Evolutionary conservation across 2,797 vertebrate genomes (phyloP), one percentile per base, ranked within the genome.

Genomic region (Crocidura indochinensis): DNA sequence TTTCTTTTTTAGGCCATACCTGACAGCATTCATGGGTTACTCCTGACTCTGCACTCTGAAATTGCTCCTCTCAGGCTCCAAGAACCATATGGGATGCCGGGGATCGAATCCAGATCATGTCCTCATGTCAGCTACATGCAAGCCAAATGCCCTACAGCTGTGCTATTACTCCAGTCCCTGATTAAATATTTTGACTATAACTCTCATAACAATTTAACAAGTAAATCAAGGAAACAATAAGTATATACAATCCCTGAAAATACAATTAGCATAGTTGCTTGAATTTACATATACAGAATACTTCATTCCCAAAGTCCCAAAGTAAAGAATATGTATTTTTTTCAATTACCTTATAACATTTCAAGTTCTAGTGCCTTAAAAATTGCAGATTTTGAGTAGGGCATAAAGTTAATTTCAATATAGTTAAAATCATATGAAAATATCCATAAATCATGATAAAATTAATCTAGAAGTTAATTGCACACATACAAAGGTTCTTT

Each of bases 341-440:
- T 72, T 31, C 44, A 78, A 88, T 31, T 73, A 68, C 2, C 8
- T 6, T 51, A 15, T 71, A 31, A 71, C 10, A 8, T 71, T 38
- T 38, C 38, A 38, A 38, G 68, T 44, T 6, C 68, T 44, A 47
- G 68, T 14, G 19, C 31, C 76, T 90, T 69, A 46, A 64, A 75
- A 82, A 6, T 74, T 71, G 12, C 73, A 75, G 24, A 47, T 29
- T 12, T 14, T 69, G 27, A 3, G 20, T 44, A 51, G 26, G 3
- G 3, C 81, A 83, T 75, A 76, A 88, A 71, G 20, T 27, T 92
- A 92, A 74, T 60, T 17, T 53, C 51, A 93, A 75, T 53, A 88
- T 9, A 77, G 19, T 5, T 90, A 53, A 92, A 84, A 60, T 78
- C 49, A 74, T 29, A 85, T 29, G 68, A 76, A 83, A 87, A 64